Percentiles rank a stretch among this genome's conserved stretches.
These are phyloP conservation scores for Diaperis boleti DNA, from an alignment of 2,888 invertebrate species.

Conservation along the genomic window DNA sequence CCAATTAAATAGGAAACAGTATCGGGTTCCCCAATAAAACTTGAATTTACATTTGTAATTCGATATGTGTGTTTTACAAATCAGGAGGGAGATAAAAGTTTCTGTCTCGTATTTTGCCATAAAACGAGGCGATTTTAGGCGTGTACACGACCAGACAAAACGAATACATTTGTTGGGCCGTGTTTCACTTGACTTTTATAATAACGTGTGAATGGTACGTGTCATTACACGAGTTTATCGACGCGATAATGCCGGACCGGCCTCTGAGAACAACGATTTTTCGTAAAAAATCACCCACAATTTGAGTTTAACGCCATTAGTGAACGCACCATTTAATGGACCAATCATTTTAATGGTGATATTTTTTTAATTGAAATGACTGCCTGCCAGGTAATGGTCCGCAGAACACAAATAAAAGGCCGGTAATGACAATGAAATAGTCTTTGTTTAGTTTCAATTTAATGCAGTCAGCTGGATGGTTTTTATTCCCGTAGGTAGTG, in stretches of 20 bases:
- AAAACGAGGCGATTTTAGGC: constrained; percentile 50
- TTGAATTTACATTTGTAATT: constrained; percentile 51
- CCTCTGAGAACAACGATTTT: constrained; percentile 16
- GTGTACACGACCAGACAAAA: constrained; percentile 45
- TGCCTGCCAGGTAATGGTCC: constrained; percentile 42
- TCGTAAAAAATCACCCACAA: constrained; percentile 4
- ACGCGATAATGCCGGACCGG: constrained; percentile 14
- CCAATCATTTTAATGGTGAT: constrained; percentile 39
- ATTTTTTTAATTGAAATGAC: constrained; percentile 32
- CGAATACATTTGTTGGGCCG: constrained; percentile 37
- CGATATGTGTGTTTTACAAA: constrained; percentile 49
- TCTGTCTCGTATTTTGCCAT: constrained; percentile 49
- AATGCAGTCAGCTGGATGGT: neutral
- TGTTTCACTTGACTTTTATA: constrained; percentile 45
- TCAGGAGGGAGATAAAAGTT: constrained; percentile 44
- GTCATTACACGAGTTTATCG: constrained; percentile 32
- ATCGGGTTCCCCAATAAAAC: constrained; percentile 47
- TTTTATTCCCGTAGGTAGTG: no score
- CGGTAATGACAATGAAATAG: constrained; percentile 19
- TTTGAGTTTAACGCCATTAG: constrained; percentile 5
- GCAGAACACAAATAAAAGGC: constrained; percentile 41
- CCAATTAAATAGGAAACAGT: constrained; percentile 49
- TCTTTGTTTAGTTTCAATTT: constrained; percentile 25
- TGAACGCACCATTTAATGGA: constrained; percentile 40
- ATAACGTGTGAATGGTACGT: constrained; percentile 47